Conservation (phyloP, 2,113 vertebrate species). For the Parotia lawesii region DNA sequence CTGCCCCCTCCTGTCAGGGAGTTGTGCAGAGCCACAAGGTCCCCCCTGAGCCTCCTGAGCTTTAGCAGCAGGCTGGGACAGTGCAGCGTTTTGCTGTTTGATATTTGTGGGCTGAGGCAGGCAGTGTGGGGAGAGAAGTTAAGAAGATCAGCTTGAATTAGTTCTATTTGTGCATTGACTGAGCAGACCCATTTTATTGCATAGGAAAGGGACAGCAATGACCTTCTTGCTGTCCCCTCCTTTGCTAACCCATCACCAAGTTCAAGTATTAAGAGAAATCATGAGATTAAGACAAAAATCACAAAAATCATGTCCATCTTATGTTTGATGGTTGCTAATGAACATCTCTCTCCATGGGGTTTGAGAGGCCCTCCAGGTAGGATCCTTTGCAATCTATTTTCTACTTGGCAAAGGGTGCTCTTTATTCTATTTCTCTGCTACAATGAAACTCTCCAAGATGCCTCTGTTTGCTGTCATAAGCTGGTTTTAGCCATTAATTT, state of each 20-base stretch:
- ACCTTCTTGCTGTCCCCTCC: neutral
- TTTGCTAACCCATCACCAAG: neutral
- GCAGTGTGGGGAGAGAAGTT: neutral
- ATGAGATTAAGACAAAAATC: neutral
- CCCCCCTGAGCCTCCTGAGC: neutral
- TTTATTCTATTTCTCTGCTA: neutral
- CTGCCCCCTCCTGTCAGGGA: neutral
- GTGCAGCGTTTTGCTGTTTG: neutral
- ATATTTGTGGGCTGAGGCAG: neutral
- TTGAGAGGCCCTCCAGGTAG: neutral
- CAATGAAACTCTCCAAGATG: neutral
- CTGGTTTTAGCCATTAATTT: neutral
- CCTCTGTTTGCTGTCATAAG: neutral
- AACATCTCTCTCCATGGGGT: rapidly evolving
- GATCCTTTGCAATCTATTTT: neutral
- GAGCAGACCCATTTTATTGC: neutral
- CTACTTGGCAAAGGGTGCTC: neutral
- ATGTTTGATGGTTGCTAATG: neutral
- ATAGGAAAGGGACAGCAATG: neutral
- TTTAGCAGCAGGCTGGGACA: neutral
- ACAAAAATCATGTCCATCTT: neutral
- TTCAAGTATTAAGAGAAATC: neutral
- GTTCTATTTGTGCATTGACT: neutral
- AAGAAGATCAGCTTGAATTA: neutral
- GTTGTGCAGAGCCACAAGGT: neutral